Conservation (phyloP, 2,113 vertebrate species). For the Nycticorax nycticorax region DNA sequence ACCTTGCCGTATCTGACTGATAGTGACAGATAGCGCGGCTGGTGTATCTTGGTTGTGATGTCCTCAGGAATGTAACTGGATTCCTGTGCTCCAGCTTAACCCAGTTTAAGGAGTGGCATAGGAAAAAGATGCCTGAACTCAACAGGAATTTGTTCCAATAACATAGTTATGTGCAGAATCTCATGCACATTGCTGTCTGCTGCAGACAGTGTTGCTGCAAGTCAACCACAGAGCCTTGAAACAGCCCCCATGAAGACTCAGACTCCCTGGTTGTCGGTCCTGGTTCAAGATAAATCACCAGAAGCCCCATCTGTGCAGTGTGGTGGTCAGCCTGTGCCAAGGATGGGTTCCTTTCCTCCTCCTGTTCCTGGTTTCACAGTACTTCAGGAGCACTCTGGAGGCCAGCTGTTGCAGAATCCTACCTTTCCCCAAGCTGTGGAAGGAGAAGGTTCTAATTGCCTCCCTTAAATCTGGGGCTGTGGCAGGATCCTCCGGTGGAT, state of each 20-base stretch:
- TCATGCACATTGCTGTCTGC: background rate
- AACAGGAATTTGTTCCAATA: background rate
- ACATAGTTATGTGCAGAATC: background rate
- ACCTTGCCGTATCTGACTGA: background rate
- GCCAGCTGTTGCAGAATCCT: accelerated
- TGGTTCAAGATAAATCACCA: background rate
- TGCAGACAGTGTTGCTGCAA: background rate
- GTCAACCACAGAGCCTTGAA: background rate
- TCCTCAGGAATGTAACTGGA: background rate
- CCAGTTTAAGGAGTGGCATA: background rate
- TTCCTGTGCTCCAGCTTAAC: background rate
- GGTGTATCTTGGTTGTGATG: background rate
- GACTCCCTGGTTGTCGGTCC: background rate
- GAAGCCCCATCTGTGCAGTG: background rate
- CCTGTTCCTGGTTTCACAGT: background rate
- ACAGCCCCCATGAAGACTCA: background rate
- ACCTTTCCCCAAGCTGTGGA: background rate
- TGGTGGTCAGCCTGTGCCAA: background rate
- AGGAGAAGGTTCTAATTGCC: background rate
- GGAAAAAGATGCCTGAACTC: background rate
- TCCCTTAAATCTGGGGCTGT: background rate
- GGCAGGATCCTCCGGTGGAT: background rate
- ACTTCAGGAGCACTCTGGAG: background rate
- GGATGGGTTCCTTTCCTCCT: background rate
- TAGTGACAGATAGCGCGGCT: accelerated